A percentile compares a stretch with the other conserved stretches of the same genome.
phyloP scores from a whole-genome alignment of 64 coral and sea anemone species.

The Pocillopora verrucosa region DNA sequence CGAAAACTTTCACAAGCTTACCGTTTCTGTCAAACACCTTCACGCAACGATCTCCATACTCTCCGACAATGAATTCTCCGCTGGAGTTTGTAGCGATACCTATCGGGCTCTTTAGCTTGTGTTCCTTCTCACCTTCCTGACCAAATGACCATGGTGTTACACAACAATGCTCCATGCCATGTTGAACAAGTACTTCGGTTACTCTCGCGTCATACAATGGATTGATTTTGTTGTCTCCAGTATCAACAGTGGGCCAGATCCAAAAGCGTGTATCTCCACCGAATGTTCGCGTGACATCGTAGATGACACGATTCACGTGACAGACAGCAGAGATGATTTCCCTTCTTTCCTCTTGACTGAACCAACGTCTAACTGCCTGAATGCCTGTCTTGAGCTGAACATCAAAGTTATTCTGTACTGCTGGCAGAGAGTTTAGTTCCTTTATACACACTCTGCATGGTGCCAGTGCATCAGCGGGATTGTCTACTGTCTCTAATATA shows the following conservation, averaged over 20 bases:
- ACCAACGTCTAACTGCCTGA: not conserved
- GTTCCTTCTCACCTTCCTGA: constrained; percentile 21
- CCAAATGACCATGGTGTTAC: constrained; percentile 2
- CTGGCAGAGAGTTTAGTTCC: constrained; percentile 19
- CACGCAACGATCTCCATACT: not conserved
- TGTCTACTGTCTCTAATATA: constrained; percentile 14
- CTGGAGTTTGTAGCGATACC: constrained; percentile 30
- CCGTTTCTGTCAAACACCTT: constrained; percentile 42
- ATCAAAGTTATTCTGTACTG: not conserved
- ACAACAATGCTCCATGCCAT: constrained; percentile 32
- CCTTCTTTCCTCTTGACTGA: constrained; percentile 20
- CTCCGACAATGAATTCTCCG: constrained; percentile 26
- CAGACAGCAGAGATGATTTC: constrained; percentile 26
- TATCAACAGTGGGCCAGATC: constrained; percentile 22
- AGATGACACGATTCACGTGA: constrained; percentile 36
- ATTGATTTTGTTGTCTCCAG: constrained; percentile 6
- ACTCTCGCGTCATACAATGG: constrained; percentile 25
- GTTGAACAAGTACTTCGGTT: not conserved
- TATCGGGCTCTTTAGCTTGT: not conserved
- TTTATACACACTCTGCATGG: constrained; percentile 20
- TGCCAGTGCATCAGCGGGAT: not conserved
- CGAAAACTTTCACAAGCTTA: not conserved
- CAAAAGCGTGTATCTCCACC: not conserved
- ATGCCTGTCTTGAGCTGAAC: constrained; percentile 20
- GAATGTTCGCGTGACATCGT: constrained; percentile 21